Base-by-base conservation (phyloP, 2,888 invertebrate genomes). In the Lordiphosa fenestrarum region DNA sequence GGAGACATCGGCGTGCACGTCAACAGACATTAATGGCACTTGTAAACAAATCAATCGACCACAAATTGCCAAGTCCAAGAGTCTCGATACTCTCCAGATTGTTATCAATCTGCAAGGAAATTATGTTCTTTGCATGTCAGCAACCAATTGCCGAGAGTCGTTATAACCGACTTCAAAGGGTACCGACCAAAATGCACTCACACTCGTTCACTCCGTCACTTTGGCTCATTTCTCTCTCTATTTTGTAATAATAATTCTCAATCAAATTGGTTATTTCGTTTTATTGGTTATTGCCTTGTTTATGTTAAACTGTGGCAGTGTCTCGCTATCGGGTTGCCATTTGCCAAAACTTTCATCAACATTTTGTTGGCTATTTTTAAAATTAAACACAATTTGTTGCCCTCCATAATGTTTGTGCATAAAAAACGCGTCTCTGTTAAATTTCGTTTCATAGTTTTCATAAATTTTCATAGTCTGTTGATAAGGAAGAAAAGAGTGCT, bases 71-170 rank as follows among this genome's bases (percentile, higher is more conserved):
- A 64, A 64, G 64, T 64, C 65, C 64, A 57, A 64, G 57, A 60
- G 60, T 15, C 36, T 19, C 35, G 39, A 6, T 37, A 25, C 19
- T 30, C 15, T 25, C 13, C 13, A 46, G 62, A 62, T 68, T 57
- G 77, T 75, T 83, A 83, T 83, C 83, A 73, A 80, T 80, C 33
- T 53, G 53, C 41, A 54, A 74, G 64, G 49, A 75, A 84, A 75
- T 84, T 77, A 73, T 86, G 87, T 87, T 85, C 86, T 87, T 87
- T 86, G 87, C 86, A 87, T 87, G 85, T 86, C 84, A 80, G 85
- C 76, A 80, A 71, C 62, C 76, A 86, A 87, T 87, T 87, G 86
- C 75, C 73, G 67, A 64, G 66, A 53, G 44, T 55, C 56, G 51
- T 50, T 47, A 55, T 52, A n/a, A 15, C 23, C 21, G 44, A 49